Percentiles rank a stretch among this genome's conserved stretches.
Conservation (phyloP, 2,888 invertebrate species). For the Anthrax anthrax region DNA sequence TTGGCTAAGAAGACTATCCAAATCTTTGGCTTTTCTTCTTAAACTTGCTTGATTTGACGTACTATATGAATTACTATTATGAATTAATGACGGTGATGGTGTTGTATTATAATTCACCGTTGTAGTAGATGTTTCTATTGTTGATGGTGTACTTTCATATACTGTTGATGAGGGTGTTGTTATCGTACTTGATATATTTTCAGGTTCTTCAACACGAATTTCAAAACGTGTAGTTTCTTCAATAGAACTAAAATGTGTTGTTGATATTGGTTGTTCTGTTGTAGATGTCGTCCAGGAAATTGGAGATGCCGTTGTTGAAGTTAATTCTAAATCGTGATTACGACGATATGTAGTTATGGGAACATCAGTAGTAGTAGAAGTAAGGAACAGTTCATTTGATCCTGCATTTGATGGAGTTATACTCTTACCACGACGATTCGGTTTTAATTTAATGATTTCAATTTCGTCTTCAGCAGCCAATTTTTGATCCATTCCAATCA, state of each 20-base stretch:
- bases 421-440: slow-evolving; percentile 16
- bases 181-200: slow-evolving; percentile 11
- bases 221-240: slow-evolving; percentile 32
- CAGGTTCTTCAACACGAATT: slow-evolving; percentile 28
- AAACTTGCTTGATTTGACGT: slow-evolving; percentile 17
- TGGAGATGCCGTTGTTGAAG: slow-evolving; percentile 15
- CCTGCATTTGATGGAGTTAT: slow-evolving; percentile 9
- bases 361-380: slow-evolving; percentile 33
- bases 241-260: slow-evolving; percentile 1
- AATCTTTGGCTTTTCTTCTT: slow-evolving; percentile 14
- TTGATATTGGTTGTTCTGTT: slow-evolving; percentile 2
- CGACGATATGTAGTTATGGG: slow-evolving; percentile 19
- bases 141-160: slow-evolving; percentile 5
- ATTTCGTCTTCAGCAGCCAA: slow-evolving; percentile 21
- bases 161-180: slow-evolving; percentile 14
- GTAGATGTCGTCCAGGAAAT: slow-evolving; percentile 8
- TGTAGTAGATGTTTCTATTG: slow-evolving; percentile 18
- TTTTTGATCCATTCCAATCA: slow-evolving; percentile 45
- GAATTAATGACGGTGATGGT: slow-evolving; percentile 16
- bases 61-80: neutral
- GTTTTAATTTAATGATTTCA: slow-evolving; percentile 13
- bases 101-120: slow-evolving; percentile 18
- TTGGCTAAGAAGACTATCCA: slow-evolving; percentile 16
- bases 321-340: slow-evolving; percentile 14
- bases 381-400: slow-evolving; percentile 26